These are phyloP conservation scores for Ceuthmochares aereus DNA, from an alignment of 2,113 vertebrate genomes.

Conservation along the genomic window DNA sequence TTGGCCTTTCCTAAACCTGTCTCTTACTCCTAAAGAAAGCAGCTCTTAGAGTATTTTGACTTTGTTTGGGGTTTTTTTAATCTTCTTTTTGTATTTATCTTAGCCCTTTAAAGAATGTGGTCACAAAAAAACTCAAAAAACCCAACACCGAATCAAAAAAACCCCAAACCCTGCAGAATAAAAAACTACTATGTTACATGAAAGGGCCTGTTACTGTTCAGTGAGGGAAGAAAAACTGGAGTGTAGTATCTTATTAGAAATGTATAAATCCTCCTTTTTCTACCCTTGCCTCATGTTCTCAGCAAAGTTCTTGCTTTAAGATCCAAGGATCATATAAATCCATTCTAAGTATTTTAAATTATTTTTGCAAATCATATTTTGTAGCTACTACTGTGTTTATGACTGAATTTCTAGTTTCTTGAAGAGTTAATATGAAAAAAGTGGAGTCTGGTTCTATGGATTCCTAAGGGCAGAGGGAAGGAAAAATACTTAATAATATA, in stretches of 20 bases:
- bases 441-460: neutral
- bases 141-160: too few relatives aligned
- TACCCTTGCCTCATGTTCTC: neutral
- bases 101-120: neutral
- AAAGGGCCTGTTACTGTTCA: neutral
- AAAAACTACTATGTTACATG: neutral
- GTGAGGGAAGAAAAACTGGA: neutral
- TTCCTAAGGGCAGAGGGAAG: neutral
- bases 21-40: neutral
- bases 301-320: neutral
- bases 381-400: neutral
- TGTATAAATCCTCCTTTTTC: neutral
- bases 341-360: neutral
- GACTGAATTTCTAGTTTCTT: neutral
- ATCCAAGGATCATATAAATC: neutral
- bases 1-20: neutral
- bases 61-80: too few relatives aligned
- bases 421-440: neutral
- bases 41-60: neutral
- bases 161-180: too few relatives aligned
- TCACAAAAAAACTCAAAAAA: rapidly evolving
- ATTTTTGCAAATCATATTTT: neutral
- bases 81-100: neutral
- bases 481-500: neutral
- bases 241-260: neutral